phyloP scores from a whole-genome alignment of 2,113 vertebrate species.

The Anser cygnoides region DNA sequence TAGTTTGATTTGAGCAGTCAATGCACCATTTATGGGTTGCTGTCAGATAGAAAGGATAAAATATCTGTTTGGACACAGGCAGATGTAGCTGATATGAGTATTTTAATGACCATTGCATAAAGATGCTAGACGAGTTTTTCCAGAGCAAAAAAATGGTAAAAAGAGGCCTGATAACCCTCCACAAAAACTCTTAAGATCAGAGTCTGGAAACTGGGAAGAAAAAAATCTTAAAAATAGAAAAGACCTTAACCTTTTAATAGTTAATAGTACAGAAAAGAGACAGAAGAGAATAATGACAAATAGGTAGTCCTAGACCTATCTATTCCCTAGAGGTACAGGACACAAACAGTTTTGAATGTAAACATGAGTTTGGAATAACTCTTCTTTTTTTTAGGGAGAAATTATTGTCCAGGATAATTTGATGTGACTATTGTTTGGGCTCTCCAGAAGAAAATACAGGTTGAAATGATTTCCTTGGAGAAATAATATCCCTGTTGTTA shows the following conservation, averaged over 20 bases:
- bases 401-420: not conserved
- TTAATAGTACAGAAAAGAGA: not conserved
- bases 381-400: not conserved
- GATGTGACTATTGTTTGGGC: not conserved
- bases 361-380: not conserved
- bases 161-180: not conserved
- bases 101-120: not conserved
- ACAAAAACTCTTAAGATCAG: not conserved
- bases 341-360: not conserved
- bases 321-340: not conserved
- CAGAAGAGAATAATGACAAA: not conserved
- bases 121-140: not conserved
- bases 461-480: not conserved
- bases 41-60: not conserved
- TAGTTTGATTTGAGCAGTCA: not conserved
- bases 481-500: not conserved
- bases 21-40: fast-evolving
- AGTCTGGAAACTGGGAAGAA: not conserved
- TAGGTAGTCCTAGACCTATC: not conserved
- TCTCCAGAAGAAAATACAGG: not conserved
- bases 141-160: not conserved
- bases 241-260: fast-evolving
- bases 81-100: not conserved
- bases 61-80: not conserved
- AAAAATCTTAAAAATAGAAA: not conserved